Evolutionary conservation across 2,113 vertebrate species (phyloP).

Genomic region (Leptobrachium leishanense): DNA sequence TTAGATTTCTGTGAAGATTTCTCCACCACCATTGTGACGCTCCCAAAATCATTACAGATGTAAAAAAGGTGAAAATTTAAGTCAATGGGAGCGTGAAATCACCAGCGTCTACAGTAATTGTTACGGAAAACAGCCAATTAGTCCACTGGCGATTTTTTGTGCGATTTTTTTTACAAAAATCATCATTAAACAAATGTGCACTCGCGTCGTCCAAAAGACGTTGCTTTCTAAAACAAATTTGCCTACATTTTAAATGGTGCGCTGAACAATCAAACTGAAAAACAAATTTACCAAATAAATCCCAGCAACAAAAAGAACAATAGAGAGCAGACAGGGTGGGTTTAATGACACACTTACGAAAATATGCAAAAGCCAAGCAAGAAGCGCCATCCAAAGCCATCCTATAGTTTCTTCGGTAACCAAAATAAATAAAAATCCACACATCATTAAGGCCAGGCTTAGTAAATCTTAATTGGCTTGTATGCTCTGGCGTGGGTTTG

Average conservation of each 20-base stretch:
- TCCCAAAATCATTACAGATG: background rate
- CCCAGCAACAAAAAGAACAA: background rate
- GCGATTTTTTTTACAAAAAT: background rate
- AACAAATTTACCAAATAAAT: background rate
- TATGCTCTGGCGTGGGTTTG: too few relatives aligned
- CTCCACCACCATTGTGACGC: too few relatives aligned
- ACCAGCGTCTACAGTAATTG: background rate
- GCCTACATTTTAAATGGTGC: background rate
- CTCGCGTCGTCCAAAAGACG: background rate
- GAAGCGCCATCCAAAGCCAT: too few relatives aligned
- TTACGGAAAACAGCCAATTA: background rate
- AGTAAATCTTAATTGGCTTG: too few relatives aligned
- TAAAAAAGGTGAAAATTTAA: background rate
- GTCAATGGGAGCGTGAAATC: background rate
- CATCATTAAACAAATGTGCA: background rate
- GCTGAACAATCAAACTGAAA: conserved; percentile 8
- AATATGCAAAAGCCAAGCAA: background rate
- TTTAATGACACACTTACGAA: background rate
- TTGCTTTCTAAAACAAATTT: background rate
- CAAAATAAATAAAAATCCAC: too few relatives aligned
- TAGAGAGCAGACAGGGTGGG: background rate
- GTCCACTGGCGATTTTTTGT: background rate
- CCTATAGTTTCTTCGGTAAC: too few relatives aligned
- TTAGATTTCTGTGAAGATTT: too few relatives aligned
- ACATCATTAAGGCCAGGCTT: too few relatives aligned